These are phyloP conservation scores for Naja naja DNA, from an alignment of 2,113 vertebrate genomes.

Conservation along the genomic window DNA sequence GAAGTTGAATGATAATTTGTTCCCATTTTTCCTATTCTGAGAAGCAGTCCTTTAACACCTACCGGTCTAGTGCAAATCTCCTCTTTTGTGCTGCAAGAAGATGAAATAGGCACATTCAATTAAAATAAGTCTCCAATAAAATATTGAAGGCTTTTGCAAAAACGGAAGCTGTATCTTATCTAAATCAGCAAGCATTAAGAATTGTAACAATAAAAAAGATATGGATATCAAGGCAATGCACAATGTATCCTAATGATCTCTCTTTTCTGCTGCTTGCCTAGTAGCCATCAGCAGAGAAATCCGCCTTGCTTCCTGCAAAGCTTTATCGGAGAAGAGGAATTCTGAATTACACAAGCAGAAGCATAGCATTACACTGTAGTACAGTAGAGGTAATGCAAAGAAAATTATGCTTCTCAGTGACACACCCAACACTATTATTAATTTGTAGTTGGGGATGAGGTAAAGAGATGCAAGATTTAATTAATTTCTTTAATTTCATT, in stretches of 20 bases:
- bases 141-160: neutral
- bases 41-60: neutral
- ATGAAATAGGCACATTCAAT: neutral
- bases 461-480: neutral
- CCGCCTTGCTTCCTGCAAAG: neutral
- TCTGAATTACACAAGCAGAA: neutral
- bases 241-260: neutral
- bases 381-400: neutral
- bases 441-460: neutral
- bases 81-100: constrained; percentile 5
- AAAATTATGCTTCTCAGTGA: neutral
- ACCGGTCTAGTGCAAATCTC: neutral
- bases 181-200: neutral
- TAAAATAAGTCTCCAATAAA: constrained; percentile 8
- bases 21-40: constrained; percentile 8
- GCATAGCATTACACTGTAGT: neutral
- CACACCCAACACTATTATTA: neutral
- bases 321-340: neutral
- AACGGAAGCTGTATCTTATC: neutral
- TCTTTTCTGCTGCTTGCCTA: neutral
- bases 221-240: neutral
- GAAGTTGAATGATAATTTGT: constrained; percentile 32
- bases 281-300: neutral
- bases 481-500: neutral
- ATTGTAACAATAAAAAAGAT: neutral